Conservation (phyloP, 2,113 vertebrate genomes). For the Isurus oxyrinchus region DNA sequence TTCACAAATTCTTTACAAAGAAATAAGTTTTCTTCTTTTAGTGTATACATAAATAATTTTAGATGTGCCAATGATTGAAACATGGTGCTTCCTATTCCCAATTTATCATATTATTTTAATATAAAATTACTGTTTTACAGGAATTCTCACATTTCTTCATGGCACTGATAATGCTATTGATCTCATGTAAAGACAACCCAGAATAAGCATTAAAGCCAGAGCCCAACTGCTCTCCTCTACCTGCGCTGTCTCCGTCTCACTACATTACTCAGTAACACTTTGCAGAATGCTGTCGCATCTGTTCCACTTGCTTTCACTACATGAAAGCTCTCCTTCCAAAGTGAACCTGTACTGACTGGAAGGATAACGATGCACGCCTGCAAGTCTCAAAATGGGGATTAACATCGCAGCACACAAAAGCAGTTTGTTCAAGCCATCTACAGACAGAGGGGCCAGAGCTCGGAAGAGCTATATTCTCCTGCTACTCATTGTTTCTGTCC, state of each 20-base stretch:
- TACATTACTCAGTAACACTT: slow-evolving; percentile 4
- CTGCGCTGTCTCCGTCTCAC: background rate
- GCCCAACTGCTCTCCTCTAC: background rate
- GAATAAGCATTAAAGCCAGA: background rate
- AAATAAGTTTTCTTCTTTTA: background rate
- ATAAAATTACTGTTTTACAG: background rate
- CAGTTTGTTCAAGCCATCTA: background rate
- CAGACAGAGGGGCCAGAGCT: background rate
- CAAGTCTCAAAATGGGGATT: slow-evolving; percentile 11
- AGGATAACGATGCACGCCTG: background rate
- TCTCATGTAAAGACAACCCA: background rate
- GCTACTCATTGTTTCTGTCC: background rate
- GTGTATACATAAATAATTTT: background rate
- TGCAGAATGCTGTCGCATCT: slow-evolving; percentile 11
- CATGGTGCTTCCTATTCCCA: background rate
- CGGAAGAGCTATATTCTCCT: background rate
- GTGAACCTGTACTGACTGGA: slow-evolving; percentile 16
- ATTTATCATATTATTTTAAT: background rate
- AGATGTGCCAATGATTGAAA: background rate
- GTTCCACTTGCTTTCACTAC: slow-evolving; percentile 6
- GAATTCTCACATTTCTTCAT: background rate
- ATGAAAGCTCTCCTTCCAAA: background rate
- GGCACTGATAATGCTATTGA: background rate
- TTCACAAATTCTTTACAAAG: background rate
- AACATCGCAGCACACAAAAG: background rate